phyloP scores from a whole-genome alignment of 2,113 vertebrate genomes.

The Anser brachyrhynchus region DNA sequence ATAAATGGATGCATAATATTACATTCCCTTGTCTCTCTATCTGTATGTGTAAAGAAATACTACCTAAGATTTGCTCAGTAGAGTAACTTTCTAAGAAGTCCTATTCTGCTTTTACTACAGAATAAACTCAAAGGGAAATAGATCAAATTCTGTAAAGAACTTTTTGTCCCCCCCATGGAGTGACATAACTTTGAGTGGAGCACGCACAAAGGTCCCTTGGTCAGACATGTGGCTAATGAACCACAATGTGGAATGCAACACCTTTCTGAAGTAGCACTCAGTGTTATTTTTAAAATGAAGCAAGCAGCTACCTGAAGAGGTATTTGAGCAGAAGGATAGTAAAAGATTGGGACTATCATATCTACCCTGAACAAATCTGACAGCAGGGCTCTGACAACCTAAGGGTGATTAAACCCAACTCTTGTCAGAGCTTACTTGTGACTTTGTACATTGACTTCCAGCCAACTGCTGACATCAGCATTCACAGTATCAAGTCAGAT shows the following conservation, averaged over 20 bases:
- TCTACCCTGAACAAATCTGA: neutral
- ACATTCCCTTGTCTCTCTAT: neutral
- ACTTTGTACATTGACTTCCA: neutral
- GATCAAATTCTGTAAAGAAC: neutral
- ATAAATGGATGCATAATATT: neutral
- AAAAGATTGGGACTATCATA: neutral
- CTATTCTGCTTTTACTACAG: neutral
- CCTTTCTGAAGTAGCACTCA: neutral
- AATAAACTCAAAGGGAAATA: neutral
- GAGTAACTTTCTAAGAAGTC: neutral
- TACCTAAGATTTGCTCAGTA: neutral
- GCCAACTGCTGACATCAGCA: accelerated
- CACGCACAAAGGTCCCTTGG: neutral
- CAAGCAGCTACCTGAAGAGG: neutral
- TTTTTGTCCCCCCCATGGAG: neutral
- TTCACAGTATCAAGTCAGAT: accelerated
- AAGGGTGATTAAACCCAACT: neutral
- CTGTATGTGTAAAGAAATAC: neutral
- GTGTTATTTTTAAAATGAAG: neutral
- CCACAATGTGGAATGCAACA: neutral
- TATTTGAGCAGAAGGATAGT: neutral
- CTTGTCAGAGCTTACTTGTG: neutral
- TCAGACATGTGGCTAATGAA: neutral
- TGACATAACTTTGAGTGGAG: neutral
- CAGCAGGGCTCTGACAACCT: neutral